Conservation (phyloP, 2,888 invertebrate species). For the Macrosiphum euphorbiae region DNA sequence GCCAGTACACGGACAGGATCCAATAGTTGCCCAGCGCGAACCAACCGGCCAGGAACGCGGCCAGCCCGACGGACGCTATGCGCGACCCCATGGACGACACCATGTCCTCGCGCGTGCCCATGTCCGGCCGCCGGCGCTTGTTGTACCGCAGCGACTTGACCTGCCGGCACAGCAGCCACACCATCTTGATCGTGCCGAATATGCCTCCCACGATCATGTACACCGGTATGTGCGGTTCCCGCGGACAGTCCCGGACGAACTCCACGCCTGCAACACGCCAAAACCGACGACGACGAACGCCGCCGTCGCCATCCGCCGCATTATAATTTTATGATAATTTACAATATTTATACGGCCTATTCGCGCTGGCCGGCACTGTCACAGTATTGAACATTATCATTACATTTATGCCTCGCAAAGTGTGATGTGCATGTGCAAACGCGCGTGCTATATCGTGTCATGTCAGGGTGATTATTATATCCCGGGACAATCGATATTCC, state of each 20-base stretch:
- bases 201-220: slow-evolving; percentile 89
- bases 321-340: neutral
- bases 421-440: neutral
- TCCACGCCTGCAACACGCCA: slow-evolving; percentile 77
- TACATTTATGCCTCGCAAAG: neutral
- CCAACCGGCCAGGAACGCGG: slow-evolving; percentile 81
- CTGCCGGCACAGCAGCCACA: slow-evolving; percentile 78
- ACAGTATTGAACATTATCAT: neutral
- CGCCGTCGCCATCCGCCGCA: neutral
- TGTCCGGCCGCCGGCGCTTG: slow-evolving; percentile 69
- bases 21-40: slow-evolving; percentile 85
- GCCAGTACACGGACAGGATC: slow-evolving; percentile 83
- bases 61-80: slow-evolving; percentile 78
- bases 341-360: neutral
- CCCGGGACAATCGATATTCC: neutral
- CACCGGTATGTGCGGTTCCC: slow-evolving; percentile 82
- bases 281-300: neutral
- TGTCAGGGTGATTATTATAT: neutral
- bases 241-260: slow-evolving; percentile 84
- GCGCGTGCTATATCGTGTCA: neutral
- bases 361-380: neutral
- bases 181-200: slow-evolving; percentile 80
- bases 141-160: slow-evolving; percentile 75
- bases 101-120: slow-evolving; percentile 69
- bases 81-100: slow-evolving; percentile 74